These are phyloP conservation scores for Pseudomyrmex flavicornis DNA, from an alignment of 1,140 invertebrate species.

Conservation along the genomic window DNA sequence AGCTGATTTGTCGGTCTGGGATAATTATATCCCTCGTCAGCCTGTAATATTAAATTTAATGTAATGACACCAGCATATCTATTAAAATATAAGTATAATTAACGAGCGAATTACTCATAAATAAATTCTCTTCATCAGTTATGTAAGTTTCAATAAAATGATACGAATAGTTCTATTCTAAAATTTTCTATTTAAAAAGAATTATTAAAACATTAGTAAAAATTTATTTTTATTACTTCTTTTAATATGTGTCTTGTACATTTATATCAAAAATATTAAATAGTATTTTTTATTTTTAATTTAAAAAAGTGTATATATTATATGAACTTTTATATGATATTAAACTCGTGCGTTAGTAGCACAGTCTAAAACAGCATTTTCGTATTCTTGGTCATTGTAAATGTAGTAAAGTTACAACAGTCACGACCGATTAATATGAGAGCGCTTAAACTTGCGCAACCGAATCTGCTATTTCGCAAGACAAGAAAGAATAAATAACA, in stretches of 20 bases:
- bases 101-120: too few relatives aligned
- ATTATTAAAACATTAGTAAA: too few relatives aligned
- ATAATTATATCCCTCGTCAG: slow-evolving; percentile 82
- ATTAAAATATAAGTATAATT: too few relatives aligned
- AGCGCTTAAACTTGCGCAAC: slow-evolving; percentile 50
- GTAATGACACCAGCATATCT: too few relatives aligned
- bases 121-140: too few relatives aligned
- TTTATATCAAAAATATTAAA: too few relatives aligned
- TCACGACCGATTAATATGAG: slow-evolving; percentile 59
- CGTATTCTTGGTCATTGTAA: slow-evolving; percentile 40
- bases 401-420: slow-evolving; percentile 33
- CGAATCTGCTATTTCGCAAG: slow-evolving; percentile 36
- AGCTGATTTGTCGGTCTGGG: slow-evolving; percentile 79
- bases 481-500: slow-evolving; percentile 26
- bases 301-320: slow-evolving; percentile 5
- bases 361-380: slow-evolving; percentile 28
- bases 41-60: slow-evolving; percentile 68
- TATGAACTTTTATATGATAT: slow-evolving; percentile 27
- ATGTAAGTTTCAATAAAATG: too few relatives aligned
- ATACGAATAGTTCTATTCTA: too few relatives aligned
- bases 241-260: too few relatives aligned
- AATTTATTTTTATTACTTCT: too few relatives aligned
- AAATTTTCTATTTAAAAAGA: too few relatives aligned
- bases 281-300: too few relatives aligned
- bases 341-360: slow-evolving; percentile 22